Conservation (phyloP, 1,140 invertebrate genomes). For the Pectinophora gossypiella region DNA sequence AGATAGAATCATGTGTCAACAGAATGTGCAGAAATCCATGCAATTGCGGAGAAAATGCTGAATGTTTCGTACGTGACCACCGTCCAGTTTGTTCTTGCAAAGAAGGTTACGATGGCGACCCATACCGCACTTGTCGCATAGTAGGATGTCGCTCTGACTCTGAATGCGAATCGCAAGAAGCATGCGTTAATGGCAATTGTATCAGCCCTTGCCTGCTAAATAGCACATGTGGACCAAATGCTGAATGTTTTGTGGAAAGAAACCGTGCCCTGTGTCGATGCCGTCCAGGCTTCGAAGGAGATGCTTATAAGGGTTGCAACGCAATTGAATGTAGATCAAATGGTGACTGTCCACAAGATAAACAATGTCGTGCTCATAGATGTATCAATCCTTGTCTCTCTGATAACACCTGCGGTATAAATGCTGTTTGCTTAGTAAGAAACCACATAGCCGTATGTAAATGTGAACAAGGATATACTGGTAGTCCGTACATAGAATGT, state of each 20-base stretch:
- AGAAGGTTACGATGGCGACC: constrained; percentile 89
- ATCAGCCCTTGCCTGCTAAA: constrained; percentile 87
- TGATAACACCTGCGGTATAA: constrained; percentile 84
- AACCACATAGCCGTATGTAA: constrained; percentile 90
- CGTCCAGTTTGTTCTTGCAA: constrained; percentile 90
- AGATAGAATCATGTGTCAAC: constrained; percentile 88
- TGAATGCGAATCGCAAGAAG: constrained; percentile 87
- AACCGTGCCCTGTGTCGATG: constrained; percentile 88
- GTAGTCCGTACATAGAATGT: constrained; percentile 90
- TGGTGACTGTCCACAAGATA: constrained; percentile 90
- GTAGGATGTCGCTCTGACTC: constrained; percentile 87
- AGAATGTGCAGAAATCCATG: constrained; percentile 91
- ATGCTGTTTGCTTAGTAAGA: constrained; percentile 86
- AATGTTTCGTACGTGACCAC: constrained; percentile 89
- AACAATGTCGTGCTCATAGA: constrained; percentile 89
- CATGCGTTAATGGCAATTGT: constrained; percentile 90
- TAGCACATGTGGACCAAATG: constrained; percentile 88
- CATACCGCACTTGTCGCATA: constrained; percentile 84
- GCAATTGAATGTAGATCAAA: constrained; percentile 92
- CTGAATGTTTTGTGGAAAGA: constrained; percentile 87
- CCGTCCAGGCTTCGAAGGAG: constrained; percentile 86
- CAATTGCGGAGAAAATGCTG: constrained; percentile 89
- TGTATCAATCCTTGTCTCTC: constrained; percentile 91
- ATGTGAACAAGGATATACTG: constrained; percentile 82
- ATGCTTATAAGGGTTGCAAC: constrained; percentile 85